A percentile compares a stretch with the other conserved stretches of the same genome.
Evolutionary conservation across 2,113 vertebrate genomes (phyloP).

Genomic region (Daphoenositta chrysoptera): DNA sequence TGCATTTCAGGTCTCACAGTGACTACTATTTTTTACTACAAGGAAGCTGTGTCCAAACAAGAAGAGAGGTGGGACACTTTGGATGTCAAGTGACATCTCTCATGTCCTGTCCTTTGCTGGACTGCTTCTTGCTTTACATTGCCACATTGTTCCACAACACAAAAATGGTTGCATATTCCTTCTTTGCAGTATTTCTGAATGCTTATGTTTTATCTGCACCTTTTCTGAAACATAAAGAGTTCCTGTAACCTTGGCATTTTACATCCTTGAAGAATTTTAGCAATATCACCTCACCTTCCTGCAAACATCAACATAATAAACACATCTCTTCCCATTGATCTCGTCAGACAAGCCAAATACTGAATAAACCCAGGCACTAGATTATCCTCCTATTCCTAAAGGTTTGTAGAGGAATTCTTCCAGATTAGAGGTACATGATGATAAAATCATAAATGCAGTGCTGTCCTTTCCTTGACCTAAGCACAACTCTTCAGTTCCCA

Average conservation of each 20-base stretch:
- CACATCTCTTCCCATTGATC: neutral
- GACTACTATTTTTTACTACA: neutral
- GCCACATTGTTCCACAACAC: neutral
- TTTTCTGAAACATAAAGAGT: neutral
- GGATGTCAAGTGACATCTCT: neutral
- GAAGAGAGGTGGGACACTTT: neutral
- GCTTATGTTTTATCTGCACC: neutral
- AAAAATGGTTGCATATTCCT: neutral
- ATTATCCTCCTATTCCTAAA: neutral
- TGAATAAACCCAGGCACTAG: neutral
- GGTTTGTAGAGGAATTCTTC: neutral
- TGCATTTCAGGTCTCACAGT: neutral
- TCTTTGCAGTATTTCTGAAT: neutral
- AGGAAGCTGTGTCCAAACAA: neutral
- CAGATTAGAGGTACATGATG: neutral
- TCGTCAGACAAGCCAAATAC: neutral
- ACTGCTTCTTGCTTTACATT: neutral
- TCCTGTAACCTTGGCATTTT: neutral
- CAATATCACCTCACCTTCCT: neutral
- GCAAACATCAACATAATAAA: neutral
- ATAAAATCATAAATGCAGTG: neutral
- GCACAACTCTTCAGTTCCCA: neutral
- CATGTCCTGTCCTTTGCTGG: neutral
- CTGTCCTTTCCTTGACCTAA: neutral
- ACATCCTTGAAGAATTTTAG: neutral